phyloP scores from a whole-genome alignment of 2,113 vertebrate genomes.

The Ameiurus melas region DNA sequence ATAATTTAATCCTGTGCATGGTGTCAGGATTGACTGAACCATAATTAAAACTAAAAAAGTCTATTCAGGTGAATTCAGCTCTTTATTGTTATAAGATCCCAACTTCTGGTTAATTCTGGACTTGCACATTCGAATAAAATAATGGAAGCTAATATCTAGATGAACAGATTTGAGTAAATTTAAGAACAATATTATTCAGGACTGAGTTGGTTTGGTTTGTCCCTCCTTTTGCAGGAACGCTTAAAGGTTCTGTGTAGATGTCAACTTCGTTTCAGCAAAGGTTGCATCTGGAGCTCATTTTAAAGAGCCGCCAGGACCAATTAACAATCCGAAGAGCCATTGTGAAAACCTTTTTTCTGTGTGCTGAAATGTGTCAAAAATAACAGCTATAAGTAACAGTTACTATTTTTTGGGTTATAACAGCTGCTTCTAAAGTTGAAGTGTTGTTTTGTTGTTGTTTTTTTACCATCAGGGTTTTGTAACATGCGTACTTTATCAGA shows the following conservation, averaged over 20 bases:
- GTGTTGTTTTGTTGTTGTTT: background rate
- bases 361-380: background rate
- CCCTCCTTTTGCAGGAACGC: too few relatives aligned
- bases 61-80: background rate
- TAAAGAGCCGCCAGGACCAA: background rate
- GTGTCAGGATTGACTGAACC: background rate
- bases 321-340: background rate
- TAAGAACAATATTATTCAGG: background rate
- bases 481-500: background rate
- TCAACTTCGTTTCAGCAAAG: background rate
- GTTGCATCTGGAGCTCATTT: background rate
- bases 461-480: background rate
- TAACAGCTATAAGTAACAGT: background rate
- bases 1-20: background rate
- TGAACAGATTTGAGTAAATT: background rate
- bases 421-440: background rate
- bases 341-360: background rate
- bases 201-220: too few relatives aligned
- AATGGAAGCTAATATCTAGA: background rate
- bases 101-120: background rate
- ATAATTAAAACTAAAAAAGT: background rate
- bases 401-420: background rate
- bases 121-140: background rate
- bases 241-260: background rate
- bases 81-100: background rate